Evolutionary conservation across 2,113 vertebrate species (phyloP).

Genomic region (Aptenodytes forsteri): DNA sequence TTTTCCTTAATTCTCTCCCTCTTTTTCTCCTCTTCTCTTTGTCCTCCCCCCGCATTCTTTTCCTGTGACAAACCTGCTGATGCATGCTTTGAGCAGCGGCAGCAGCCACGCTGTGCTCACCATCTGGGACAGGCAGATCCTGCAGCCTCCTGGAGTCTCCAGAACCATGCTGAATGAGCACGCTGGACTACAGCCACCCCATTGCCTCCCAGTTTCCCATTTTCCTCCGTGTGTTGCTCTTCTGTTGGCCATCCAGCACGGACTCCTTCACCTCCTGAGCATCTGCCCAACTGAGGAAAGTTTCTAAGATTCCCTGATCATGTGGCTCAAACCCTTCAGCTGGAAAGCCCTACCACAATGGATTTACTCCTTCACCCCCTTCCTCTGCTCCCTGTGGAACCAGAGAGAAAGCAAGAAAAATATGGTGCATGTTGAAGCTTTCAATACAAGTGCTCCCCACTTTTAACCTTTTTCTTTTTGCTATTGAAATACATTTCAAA

Average conservation of each 20-base stretch:
- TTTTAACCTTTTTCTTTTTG: background rate
- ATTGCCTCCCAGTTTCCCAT: accelerated
- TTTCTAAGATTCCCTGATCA: accelerated
- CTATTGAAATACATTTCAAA: background rate
- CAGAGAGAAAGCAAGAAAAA: background rate
- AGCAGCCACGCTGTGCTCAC: conserved; percentile 11
- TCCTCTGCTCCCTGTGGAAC: background rate
- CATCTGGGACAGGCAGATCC: conserved; percentile 31
- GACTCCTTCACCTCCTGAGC: background rate
- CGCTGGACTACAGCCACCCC: background rate
- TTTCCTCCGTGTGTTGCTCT: background rate
- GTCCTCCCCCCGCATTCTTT: background rate
- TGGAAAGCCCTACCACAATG: background rate
- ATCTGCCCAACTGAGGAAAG: background rate
- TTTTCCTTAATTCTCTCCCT: background rate
- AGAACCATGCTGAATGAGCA: accelerated
- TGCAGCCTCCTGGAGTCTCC: background rate
- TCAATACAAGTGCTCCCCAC: background rate
- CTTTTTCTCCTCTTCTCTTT: background rate
- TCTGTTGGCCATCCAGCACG: background rate
- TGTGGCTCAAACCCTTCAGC: background rate
- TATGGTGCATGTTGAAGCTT: background rate
- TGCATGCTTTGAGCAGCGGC: background rate
- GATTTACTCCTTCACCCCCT: background rate
- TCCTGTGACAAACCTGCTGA: conserved; percentile 1